Conservation (phyloP, 2,888 invertebrate genomes). For the Prenolepis imparis region DNA sequence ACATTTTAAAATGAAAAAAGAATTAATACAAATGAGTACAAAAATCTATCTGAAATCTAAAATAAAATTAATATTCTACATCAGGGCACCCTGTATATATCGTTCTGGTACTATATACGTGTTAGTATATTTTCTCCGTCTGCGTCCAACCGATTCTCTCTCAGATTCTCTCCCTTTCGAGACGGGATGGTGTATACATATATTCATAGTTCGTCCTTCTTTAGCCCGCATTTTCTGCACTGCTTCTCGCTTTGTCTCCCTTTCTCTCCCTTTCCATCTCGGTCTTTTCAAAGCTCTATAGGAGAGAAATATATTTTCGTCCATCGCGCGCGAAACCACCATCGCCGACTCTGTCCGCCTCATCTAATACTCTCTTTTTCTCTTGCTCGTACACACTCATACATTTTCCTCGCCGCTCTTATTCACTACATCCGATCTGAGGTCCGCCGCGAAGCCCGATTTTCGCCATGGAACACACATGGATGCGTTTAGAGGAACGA, state of each 20-base stretch:
- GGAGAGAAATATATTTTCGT: conserved; percentile 57
- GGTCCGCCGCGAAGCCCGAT: conserved; percentile 42
- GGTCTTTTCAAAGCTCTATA: conserved; percentile 38
- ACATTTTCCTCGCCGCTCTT: conserved; percentile 49
- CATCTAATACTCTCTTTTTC: conserved; percentile 29
- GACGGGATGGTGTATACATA: conserved; percentile 40
- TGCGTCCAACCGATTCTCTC: conserved; percentile 32
- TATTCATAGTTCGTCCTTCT: conserved; percentile 31
- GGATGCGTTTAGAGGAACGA: conserved; percentile 20
- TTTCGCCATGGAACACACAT: conserved; percentile 36
- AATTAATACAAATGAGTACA: not conserved
- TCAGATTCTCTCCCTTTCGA: conserved; percentile 44
- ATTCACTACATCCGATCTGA: conserved; percentile 56
- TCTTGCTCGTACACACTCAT: conserved; percentile 23
- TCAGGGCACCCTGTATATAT: conserved; percentile 27
- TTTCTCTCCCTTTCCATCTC: conserved; percentile 37
- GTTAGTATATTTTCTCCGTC: conserved; percentile 49
- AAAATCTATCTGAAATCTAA: not conserved
- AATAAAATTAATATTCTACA: not conserved
- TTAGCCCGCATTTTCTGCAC: conserved; percentile 2
- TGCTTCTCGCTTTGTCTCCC: not conserved
- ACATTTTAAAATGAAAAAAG: not conserved
- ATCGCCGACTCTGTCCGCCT: conserved; percentile 41
- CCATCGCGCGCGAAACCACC: conserved; percentile 47
- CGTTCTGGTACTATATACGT: conserved; percentile 23